phyloP scores from a whole-genome alignment of 1,140 invertebrate species.

The Anadara kagoshimensis region DNA sequence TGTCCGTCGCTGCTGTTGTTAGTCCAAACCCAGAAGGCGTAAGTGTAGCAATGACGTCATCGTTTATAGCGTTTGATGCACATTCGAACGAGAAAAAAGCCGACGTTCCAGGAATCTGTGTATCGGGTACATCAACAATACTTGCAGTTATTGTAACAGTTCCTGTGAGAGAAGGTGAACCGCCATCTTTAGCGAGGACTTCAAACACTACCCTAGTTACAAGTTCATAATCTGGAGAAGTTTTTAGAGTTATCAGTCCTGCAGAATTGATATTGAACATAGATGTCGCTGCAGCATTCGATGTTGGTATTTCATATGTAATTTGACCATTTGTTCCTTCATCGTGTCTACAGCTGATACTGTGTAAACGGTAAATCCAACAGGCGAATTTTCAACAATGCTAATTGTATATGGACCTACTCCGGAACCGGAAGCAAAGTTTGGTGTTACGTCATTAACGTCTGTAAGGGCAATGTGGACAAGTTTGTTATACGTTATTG shows the following conservation, averaged over 20 bases:
- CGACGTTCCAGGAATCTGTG: not conserved
- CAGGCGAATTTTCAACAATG: conserved; percentile 90
- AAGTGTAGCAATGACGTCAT: conserved; percentile 27
- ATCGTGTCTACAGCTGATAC: conserved; percentile 79
- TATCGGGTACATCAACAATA: conserved; percentile 29
- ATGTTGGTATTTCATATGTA: conserved; percentile 29
- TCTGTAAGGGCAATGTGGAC: conserved; percentile 57
- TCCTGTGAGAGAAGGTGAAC: conserved; percentile 17
- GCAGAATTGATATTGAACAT: conserved; percentile 12
- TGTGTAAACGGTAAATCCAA: conserved; percentile 87
- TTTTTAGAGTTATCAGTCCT: not conserved
- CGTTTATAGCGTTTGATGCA: conserved; percentile 20
- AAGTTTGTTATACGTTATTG: conserved; percentile 71
- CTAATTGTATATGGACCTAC: conserved; percentile 79
- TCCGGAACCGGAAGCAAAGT: conserved; percentile 66
- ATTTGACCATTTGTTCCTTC: conserved; percentile 54
- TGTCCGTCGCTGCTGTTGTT: conserved; percentile 24
- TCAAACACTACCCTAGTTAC: conserved; percentile 21
- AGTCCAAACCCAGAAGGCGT: conserved; percentile 33
- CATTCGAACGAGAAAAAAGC: conserved; percentile 41
- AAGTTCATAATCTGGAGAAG: conserved; percentile 31
- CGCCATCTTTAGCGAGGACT: conserved; percentile 29
- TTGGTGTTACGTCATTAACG: conserved; percentile 66
- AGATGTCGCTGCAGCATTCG: conserved; percentile 7
- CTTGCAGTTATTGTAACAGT: conserved; percentile 22